phyloP scores from a whole-genome alignment of 2,888 invertebrate species.

The Drosophila crucigera region DNA sequence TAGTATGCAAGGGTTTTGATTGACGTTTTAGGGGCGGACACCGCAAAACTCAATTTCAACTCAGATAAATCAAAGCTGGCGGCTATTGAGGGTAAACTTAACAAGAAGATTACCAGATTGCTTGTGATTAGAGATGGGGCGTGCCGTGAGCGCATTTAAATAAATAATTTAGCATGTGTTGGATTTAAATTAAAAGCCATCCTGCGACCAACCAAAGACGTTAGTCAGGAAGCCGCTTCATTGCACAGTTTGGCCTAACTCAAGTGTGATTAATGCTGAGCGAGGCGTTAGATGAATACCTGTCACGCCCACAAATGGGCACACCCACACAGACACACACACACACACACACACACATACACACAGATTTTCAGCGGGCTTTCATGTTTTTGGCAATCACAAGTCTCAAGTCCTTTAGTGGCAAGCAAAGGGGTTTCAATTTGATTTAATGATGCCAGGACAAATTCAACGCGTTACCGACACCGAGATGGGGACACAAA shows the following conservation, averaged over 20 bases:
- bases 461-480: constrained; percentile 73
- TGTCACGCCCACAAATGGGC: constrained; percentile 36
- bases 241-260: constrained; percentile 48
- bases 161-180: constrained; percentile 57
- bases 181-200: constrained; percentile 59
- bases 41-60: constrained; percentile 43
- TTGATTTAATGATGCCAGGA: constrained; percentile 79
- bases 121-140: constrained; percentile 23
- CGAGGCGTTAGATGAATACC: constrained; percentile 60
- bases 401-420: constrained; percentile 64
- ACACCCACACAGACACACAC: constrained; percentile 6
- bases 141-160: constrained; percentile 33
- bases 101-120: constrained; percentile 26
- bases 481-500: constrained; percentile 58
- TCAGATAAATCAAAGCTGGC: constrained; percentile 43
- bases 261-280: constrained; percentile 74
- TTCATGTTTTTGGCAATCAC: constrained; percentile 66
- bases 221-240: constrained; percentile 54
- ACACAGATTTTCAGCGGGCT: constrained; percentile 7
- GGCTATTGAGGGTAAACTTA: constrained; percentile 10
- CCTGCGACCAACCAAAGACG: constrained; percentile 42
- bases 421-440: constrained; percentile 74
- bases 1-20: constrained; percentile 29
- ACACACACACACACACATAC: constrained; percentile 4
- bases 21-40: background rate